Evolutionary conservation across 2,113 vertebrate species (phyloP).

Genomic region (Danionella cerebrum): DNA sequence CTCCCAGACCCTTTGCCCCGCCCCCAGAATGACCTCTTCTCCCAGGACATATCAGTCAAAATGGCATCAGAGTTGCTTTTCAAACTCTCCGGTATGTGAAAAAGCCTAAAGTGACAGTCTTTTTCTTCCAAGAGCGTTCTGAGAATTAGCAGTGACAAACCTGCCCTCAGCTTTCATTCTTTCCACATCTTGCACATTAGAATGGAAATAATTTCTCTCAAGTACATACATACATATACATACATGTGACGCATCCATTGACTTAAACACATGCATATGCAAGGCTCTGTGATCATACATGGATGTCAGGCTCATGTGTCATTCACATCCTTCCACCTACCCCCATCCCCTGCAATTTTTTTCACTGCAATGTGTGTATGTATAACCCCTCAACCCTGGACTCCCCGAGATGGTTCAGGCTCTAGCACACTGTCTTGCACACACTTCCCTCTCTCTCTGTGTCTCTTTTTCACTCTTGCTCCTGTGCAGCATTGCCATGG

Average conservation of each 20-base stretch:
- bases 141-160: slow-evolving; percentile 30
- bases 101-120: too few relatives aligned
- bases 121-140: slow-evolving; percentile 26
- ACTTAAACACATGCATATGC: too few relatives aligned
- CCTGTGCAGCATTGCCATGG: slow-evolving; percentile 66
- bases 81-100: slow-evolving; percentile 94
- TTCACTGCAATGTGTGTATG: slow-evolving; percentile 9
- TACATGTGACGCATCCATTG: not conserved
- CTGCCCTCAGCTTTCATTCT: slow-evolving; percentile 17
- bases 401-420: slow-evolving; percentile 53
- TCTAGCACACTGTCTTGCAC: slow-evolving; percentile 68
- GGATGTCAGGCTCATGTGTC: too few relatives aligned
- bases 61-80: slow-evolving; percentile 98
- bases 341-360: slow-evolving; percentile 39
- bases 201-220: too few relatives aligned
- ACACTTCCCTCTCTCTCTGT: slow-evolving; percentile 39
- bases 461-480: slow-evolving; percentile 2
- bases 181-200: slow-evolving; percentile 39
- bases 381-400: slow-evolving; percentile 29
- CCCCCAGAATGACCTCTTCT: slow-evolving; percentile 92
- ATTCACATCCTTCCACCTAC: slow-evolving; percentile 28
- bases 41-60: slow-evolving; percentile 98
- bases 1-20: slow-evolving; percentile 76
- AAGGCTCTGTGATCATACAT: too few relatives aligned
- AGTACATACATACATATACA: not conserved